Base-by-base conservation (phyloP, 1,140 invertebrate species). In the Listronotus bonariensis region DNA sequence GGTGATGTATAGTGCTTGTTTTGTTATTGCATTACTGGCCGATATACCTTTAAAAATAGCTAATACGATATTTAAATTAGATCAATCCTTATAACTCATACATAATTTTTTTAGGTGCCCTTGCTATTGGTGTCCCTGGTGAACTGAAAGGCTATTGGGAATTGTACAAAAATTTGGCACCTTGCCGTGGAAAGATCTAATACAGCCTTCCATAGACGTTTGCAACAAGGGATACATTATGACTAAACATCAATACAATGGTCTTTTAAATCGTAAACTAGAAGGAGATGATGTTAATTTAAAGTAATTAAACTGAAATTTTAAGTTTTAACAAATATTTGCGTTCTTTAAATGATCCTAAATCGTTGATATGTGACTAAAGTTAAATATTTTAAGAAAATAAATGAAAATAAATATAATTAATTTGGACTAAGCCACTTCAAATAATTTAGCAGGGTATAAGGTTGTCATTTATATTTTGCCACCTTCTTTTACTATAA, bases 121-220 rank as follows among this genome's bases (percentile, higher is more conserved):
- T 93, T 12, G 81, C 95, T 3, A 87, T 96, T 18, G 93, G 85
- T 0, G 90, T 97, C 10, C 96, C 96, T 6, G 96, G 96, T 1
- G 95, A 98, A 79, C 73, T 98, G 0, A 87, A 87, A 62, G 96
- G 95, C 3, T 95, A 95, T 74, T 91, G 91, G 87, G 84, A 87
- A 60, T 90, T 92, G 0, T 89, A 96, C 76, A 79, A 89, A 70
- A 82, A 54, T 97, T 91, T 80, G 94, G 94, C 3, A 86, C 84
- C 69, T 78, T 98, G 0, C 85, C 88, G 0, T 99, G 96, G 96
- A 79, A 80, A 8, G 85, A 88, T 0, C 78, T 99, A 1, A 85
- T 98, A 18, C 74, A 84, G 32, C 93, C 94, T 0, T 85, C 89
- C 0, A 84, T 94, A 8, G 79, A 89, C 65, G 78, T 96, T 7